Evolutionary conservation across 2,113 vertebrate genomes (phyloP).

Genomic region (Telmatochromis brichardi): DNA sequence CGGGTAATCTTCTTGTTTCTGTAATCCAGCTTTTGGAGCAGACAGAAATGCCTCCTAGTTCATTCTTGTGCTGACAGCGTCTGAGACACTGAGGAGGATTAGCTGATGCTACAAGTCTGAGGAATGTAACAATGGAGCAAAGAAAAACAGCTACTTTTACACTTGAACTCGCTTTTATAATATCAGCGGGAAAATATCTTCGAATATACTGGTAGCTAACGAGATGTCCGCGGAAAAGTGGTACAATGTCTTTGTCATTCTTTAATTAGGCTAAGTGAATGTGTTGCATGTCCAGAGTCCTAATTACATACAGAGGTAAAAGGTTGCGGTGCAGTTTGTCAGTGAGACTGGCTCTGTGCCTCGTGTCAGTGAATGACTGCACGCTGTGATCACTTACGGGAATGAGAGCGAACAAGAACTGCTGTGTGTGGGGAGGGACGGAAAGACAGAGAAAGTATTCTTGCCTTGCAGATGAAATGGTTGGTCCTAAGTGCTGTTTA

Average conservation of each 20-base stretch:
- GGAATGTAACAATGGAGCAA: neutral
- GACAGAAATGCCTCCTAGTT: constrained; percentile 34
- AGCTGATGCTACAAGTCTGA: constrained; percentile 29
- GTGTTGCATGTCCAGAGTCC: constrained; percentile 2
- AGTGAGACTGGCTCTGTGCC: neutral
- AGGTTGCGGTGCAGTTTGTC: constrained; percentile 44
- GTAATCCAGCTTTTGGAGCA: constrained; percentile 57
- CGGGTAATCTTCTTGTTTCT: constrained; percentile 45
- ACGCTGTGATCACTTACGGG: constrained; percentile 41
- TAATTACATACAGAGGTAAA: constrained; percentile 46
- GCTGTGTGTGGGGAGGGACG: neutral
- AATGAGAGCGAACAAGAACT: constrained; percentile 24
- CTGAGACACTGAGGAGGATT: constrained; percentile 33
- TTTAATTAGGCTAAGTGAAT: constrained; percentile 50
- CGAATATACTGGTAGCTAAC: neutral
- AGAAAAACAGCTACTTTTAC: neutral
- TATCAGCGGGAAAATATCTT: neutral
- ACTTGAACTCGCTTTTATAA: neutral
- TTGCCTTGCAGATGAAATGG: constrained; percentile 10
- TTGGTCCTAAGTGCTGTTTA: constrained; percentile 48
- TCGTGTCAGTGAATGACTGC: neutral
- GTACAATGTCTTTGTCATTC: neutral
- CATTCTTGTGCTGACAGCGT: constrained; percentile 30
- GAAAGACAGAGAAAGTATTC: neutral
- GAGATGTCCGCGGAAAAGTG: neutral